Percentiles rank a stretch among this genome's conserved stretches.
phyloP scores from a whole-genome alignment of 2,888 invertebrate species.

The Helobdella robusta region DNA sequence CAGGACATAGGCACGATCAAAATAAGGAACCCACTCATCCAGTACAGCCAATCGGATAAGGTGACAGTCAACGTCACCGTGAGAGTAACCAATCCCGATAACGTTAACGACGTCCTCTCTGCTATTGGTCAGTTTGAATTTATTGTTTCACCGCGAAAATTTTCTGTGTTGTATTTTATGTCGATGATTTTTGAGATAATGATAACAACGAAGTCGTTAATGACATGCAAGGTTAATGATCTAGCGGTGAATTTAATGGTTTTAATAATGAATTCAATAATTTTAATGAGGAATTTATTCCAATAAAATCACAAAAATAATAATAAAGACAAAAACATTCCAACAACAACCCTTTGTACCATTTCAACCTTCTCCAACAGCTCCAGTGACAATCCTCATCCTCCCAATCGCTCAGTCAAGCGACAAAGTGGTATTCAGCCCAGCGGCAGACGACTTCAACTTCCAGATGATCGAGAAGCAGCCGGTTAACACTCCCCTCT shows the following conservation, averaged over 20 bases:
- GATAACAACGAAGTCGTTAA: no score
- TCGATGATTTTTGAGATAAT: no score
- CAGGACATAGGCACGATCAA: not conserved
- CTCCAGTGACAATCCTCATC: slow-evolving; percentile 13
- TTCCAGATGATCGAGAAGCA: slow-evolving; percentile 6
- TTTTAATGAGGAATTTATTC: not conserved
- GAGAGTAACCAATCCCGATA: not conserved
- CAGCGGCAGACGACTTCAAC: not conserved
- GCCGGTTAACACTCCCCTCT: not conserved
- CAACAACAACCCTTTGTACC: not conserved
- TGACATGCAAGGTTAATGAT: no score
- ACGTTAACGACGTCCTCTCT: no score
- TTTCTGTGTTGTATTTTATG: no score
- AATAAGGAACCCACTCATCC: not conserved
- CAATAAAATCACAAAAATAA: not conserved
- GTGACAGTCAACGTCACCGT: not conserved
- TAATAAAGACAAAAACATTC: not conserved
- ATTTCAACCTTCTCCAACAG: slow-evolving; percentile 1
- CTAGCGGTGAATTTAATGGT: no score
- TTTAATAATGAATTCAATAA: not conserved
- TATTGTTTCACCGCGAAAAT: no score
- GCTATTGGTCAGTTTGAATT: no score
- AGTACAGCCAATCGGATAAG: not conserved
- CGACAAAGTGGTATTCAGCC: slow-evolving; percentile 11
- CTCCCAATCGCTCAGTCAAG: not conserved